Evolutionary conservation across 2,888 invertebrate genomes (phyloP), one percentile per base, ranked within the genome.

Genomic region (Neocrepidodera transversa): DNA sequence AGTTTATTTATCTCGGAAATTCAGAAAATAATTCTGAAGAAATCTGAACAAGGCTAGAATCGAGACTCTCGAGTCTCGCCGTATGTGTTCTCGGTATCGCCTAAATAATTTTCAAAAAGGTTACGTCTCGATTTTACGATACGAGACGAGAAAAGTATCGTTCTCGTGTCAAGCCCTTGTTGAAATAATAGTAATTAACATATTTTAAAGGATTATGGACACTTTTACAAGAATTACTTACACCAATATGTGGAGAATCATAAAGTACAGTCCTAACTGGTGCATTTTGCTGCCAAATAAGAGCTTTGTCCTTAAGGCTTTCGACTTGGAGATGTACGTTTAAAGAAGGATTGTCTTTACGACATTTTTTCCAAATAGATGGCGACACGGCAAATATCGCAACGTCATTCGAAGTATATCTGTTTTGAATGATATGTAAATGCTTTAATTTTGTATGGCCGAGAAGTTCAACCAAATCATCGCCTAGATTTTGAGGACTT

Each of bases 401-500:
- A 1, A 81, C 71, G 43, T 85, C 83, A 50, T 82, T 81, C 0
- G 88, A 86, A 17, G 87, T 86, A 64, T 87, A 88, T 42, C 83
- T 80, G 75, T 91, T 92, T 78, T 93, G 92, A 11, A 90, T 76
- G 50, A 93, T 84, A 74, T 90, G 87, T 62, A 93, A 79, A 71
- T 91, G 87, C 57, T 81, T 79, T 53, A 92, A 73, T 65, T 82
- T 83, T 1, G 85, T 86, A 61, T 86, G 83, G n/a, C 87, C 86
- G 36, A 92, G 74, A 42, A 91, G 78, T 63, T 87, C 82, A 14
- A 92, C 74, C 1, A 89, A 82, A 73, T 91, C 90, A 61, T 89
- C 88, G 40, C 89, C 87, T 45, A 93, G 79, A 77, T 90, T 91
- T 79, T 91, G 89, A 2, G 89, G 89, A 65, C 88, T 87, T 54